These are phyloP conservation scores for Sciaenops ocellatus DNA, from an alignment of 2,797 vertebrate genomes.

Conservation along the genomic window DNA sequence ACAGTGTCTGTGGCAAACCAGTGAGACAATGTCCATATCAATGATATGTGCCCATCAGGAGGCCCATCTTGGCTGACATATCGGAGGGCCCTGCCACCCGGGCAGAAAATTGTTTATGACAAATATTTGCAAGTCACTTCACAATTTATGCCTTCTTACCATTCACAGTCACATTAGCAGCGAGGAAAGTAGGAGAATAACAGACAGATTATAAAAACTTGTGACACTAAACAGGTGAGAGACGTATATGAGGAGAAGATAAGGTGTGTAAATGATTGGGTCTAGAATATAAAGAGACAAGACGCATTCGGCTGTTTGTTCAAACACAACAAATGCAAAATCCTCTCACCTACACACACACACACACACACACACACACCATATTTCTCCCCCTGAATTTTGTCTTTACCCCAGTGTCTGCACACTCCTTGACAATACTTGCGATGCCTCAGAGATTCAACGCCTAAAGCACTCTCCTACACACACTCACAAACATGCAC, in stretches of 20 bases:
- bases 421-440: slow-evolving; percentile 9
- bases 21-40: slow-evolving; percentile 59
- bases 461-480: neutral
- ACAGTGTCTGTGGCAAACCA: slow-evolving; percentile 44
- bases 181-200: neutral
- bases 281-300: slow-evolving; percentile 37
- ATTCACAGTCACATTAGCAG: slow-evolving; percentile 35
- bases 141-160: slow-evolving; percentile 23
- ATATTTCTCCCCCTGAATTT: neutral
- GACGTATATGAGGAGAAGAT: slow-evolving; percentile 21
- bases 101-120: slow-evolving; percentile 51
- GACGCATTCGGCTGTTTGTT: slow-evolving; percentile 25
- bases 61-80: slow-evolving; percentile 41
- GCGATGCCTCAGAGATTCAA: slow-evolving; percentile 30
- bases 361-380: neutral
- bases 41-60: slow-evolving; percentile 57
- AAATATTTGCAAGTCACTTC: slow-evolving; percentile 54
- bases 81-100: slow-evolving; percentile 20
- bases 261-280: slow-evolving; percentile 23
- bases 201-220: slow-evolving; percentile 8
- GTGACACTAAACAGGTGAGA: slow-evolving; percentile 14
- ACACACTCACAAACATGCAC: neutral
- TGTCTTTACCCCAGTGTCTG: slow-evolving; percentile 20
- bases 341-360: no score
- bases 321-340: slow-evolving; percentile 16